Evolutionary conservation across 2,113 vertebrate genomes (phyloP), one percentile per base, ranked within the genome.

Genomic region (Sorex fumeus): DNA sequence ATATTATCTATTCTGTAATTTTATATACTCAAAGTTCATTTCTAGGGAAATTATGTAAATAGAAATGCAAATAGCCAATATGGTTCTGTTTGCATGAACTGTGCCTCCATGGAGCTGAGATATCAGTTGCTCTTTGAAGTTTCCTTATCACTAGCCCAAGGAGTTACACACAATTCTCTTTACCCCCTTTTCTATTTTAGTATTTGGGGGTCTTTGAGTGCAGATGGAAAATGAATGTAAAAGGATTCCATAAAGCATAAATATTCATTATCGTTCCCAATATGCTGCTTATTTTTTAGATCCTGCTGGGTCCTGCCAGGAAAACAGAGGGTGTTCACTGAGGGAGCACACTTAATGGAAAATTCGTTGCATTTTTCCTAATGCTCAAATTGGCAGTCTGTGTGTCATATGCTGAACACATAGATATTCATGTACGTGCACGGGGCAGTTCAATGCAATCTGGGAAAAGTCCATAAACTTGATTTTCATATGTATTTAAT

Each of bases 401-500:
- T 67, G 50, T 87, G 60, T 94, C 96, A 95, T 94, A 91, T 94
- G 91, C 84, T 91, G 87, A 89, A 93, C 82, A 93, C 87, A 93
- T 9, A 94, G 81, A 94, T 94, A 91, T 88, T 86, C 78, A 87
- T 85, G 72, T 90, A 84, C 3, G 0, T 94, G 69, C 74, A 71
- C 8, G 2, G 57, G 57, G 57, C 66, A 91, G 53, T 47, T 80
- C 34, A 94, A 78, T 57, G 89, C 43, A 95, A 95, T 94, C 88
- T 93, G 69, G 80, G 47, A 95, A 81, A 92, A 64, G 87, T 45
- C 84, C 90, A 94, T 92, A 93, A 96, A 95, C 66, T 95, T 95
- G 25, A 94, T 95, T 95, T 95, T 94, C 95, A 95, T 95, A 79
- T 96, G 95, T 90, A 78, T 94, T 96, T 96, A 96, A 97, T 95